Percentiles rank a stretch among this genome's conserved stretches.
phyloP scores from a whole-genome alignment of 2,113 vertebrate genomes.

The Epinephelus cyanopodus region DNA sequence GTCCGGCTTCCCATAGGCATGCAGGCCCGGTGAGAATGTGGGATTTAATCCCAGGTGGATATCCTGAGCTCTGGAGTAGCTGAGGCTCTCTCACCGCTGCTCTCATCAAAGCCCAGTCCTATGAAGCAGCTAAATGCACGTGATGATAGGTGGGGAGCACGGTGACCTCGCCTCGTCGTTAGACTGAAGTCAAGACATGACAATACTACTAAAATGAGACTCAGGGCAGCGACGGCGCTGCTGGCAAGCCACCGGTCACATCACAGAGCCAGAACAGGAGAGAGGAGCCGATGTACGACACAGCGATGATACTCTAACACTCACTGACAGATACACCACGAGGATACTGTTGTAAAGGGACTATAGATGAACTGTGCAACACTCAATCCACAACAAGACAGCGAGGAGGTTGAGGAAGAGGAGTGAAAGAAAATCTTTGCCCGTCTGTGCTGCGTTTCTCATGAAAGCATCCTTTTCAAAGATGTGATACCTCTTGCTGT shows the following conservation, averaged over 20 bases:
- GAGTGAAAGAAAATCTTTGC: constrained; percentile 3
- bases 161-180: constrained; percentile 47
- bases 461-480: constrained; percentile 87
- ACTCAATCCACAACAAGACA: constrained; percentile 80
- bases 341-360: constrained; percentile 32
- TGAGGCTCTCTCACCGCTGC: constrained; percentile 63
- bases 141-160: constrained; percentile 57
- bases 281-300: constrained; percentile 54
- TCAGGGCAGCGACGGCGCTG: constrained; percentile 26
- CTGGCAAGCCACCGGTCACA: constrained; percentile 12
- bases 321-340: constrained; percentile 60
- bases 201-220: constrained; percentile 65
- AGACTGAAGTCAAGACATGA: constrained; percentile 53
- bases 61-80: constrained; percentile 66
- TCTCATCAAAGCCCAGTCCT: constrained; percentile 63
- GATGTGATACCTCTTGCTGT: constrained; percentile 93
- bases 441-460: constrained; percentile 7
- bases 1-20: constrained; percentile 71
- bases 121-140: constrained; percentile 52
- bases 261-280: constrained; percentile 42
- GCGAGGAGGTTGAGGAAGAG: constrained; percentile 66
- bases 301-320: constrained; percentile 58
- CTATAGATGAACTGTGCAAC: constrained; percentile 82
- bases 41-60: constrained; percentile 78
- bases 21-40: constrained; percentile 65